These are phyloP conservation scores for Rissa tridactyla DNA, from an alignment of 2,113 vertebrate genomes.

Conservation along the genomic window DNA sequence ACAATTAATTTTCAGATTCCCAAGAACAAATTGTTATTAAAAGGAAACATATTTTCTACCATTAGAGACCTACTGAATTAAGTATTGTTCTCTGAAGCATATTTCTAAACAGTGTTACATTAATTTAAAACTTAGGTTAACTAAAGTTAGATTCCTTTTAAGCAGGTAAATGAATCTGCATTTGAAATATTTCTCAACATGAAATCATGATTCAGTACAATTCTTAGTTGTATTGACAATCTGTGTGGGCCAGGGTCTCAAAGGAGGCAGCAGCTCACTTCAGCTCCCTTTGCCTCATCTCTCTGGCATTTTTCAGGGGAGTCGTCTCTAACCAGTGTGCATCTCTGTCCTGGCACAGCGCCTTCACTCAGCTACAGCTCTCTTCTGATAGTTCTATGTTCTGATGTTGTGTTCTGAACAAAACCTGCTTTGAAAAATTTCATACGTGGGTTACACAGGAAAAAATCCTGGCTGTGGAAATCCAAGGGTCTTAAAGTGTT, in stretches of 20 bases:
- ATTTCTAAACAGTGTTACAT: background rate
- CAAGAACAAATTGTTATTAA: background rate
- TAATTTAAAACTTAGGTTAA: background rate
- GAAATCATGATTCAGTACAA: background rate
- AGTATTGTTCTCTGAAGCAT: background rate
- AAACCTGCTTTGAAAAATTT: background rate
- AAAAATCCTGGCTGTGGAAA: background rate
- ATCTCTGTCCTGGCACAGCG: background rate
- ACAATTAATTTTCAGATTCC: background rate
- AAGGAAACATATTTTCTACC: background rate
- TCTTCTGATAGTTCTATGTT: background rate
- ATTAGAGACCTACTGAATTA: background rate
- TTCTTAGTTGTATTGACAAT: background rate
- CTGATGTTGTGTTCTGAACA: background rate
- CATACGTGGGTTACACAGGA: rapidly evolving
- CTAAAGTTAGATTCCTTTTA: background rate
- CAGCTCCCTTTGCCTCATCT: background rate
- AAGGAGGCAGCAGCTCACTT: background rate
- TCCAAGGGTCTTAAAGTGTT: background rate
- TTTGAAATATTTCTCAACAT: background rate
- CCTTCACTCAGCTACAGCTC: background rate
- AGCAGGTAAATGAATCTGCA: background rate
- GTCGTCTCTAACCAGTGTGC: background rate
- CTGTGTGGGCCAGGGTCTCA: background rate
- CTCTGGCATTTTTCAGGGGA: background rate